Base-by-base conservation (phyloP, 2,888 invertebrate genomes). In the Gnatocerus cornutus region DNA sequence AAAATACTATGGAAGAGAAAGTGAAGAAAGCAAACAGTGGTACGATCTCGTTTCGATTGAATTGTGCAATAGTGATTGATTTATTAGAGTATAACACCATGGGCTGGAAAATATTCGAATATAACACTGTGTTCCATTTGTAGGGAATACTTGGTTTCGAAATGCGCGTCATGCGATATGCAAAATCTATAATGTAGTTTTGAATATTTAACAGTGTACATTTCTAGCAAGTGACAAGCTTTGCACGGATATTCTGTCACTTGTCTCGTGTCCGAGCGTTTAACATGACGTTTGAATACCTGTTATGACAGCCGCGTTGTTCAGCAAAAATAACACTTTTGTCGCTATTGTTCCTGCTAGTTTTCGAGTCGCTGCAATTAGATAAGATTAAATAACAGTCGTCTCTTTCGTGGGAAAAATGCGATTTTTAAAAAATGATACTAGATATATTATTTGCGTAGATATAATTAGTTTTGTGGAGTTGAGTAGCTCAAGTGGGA, bases 251-350 rank as follows among this genome's bases (percentile, higher is more conserved):
- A 77, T 75, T 77, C 76, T 80, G 80, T 79, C 80, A 74, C 79
- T 76, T 81, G 81, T 81, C 80, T 80, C 78, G 72, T 80, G 80
- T 80, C 81, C 78, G 72, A 74, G 76, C 74, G 59, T 77, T 77
- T 79, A 79, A 78, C 80, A 79, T 81, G 82, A 80, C 81, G 73
- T 78, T 76, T 80, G 82, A 80, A 81, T 80, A 77, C 78, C 76
- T 80, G 79, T 81, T 80, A 78, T 80, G 80, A 81, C 80, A 79
- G 78, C 77, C 73, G 73, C 72, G 75, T 73, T 76, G 78, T 78
- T 78, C 76, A 74, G 76, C 79, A 79, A 79, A 80, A 79, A 79
- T 79, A 80, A 78, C 78, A 78, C 77, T 80, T 59, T 79, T 80
- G 79, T 80, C 80, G 78, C 79, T 80, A 80, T 79, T 78, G 78